These are phyloP conservation scores for Agrenia bidenticulata DNA, from an alignment of 2,888 invertebrate species.

Conservation along the genomic window DNA sequence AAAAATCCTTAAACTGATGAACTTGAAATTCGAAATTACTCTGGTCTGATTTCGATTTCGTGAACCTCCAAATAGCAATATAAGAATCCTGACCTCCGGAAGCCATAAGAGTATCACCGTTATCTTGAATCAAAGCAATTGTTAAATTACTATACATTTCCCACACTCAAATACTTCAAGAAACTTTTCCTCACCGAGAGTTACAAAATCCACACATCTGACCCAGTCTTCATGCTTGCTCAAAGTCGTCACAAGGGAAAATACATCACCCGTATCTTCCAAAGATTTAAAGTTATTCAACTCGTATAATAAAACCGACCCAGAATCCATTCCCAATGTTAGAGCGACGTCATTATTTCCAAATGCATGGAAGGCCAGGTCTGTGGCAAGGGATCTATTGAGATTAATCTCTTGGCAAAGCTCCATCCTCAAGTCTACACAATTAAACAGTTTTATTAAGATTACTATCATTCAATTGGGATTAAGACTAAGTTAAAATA, in stretches of 20 bases:
- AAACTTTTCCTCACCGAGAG: constrained; percentile 35
- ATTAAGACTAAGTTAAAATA: too few species aligned
- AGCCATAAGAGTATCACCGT: constrained; percentile 43
- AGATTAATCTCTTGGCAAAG: constrained; percentile 38
- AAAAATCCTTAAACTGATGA: constrained; percentile 39
- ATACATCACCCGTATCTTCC: constrained; percentile 7
- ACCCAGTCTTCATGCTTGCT: constrained; percentile 53
- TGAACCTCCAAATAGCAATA: constrained; percentile 50
- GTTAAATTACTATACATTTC: constrained; percentile 4
- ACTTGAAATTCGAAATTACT: constrained; percentile 51
- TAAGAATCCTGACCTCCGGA: constrained; percentile 51
- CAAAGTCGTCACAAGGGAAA: constrained; percentile 30
- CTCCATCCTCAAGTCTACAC: background rate
- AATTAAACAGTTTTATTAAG: constrained; percentile 4
- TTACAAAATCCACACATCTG: constrained; percentile 45
- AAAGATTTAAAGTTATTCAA: background rate
- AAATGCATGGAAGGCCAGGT: constrained; percentile 44
- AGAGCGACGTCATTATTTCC: constrained; percentile 24
- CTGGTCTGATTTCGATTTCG: constrained; percentile 29
- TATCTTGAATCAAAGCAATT: constrained; percentile 24
- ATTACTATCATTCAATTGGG: too few species aligned
- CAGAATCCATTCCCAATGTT: constrained; percentile 48
- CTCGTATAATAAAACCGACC: constrained; percentile 38
- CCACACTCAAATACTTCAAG: background rate
- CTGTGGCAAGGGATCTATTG: constrained; percentile 43